These are phyloP conservation scores for Erebia epiphron DNA, from an alignment of 2,888 invertebrate genomes.

Conservation along the genomic window DNA sequence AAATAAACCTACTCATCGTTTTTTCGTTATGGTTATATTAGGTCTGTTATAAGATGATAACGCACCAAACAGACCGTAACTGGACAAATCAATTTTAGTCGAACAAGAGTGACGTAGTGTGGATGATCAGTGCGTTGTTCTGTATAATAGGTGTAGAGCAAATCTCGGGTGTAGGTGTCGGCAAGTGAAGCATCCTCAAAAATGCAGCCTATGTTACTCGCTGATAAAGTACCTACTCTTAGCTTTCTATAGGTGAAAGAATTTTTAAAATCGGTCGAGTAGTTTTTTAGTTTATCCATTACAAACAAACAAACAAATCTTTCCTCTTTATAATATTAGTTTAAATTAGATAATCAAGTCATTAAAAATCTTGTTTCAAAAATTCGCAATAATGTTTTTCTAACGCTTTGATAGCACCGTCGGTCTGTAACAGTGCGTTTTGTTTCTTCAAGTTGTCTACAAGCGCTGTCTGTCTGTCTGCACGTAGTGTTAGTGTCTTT, in stretches of 20 bases:
- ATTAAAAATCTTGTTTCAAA: conserved; percentile 54
- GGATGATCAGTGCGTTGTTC: not conserved
- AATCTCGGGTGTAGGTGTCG: conserved; percentile 33
- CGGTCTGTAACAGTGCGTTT: conserved; percentile 56
- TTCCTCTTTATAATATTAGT: too few relatives aligned
- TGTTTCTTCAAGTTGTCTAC: conserved; percentile 64
- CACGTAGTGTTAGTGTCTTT: conserved; percentile 48
- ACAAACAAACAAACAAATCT: too few relatives aligned
- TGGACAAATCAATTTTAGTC: not conserved
- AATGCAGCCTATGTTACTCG: too few relatives aligned
- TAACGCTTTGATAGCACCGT: conserved; percentile 54
- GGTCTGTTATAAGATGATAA: too few relatives aligned
- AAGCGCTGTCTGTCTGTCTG: conserved; percentile 58
- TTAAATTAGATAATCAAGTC: too few relatives aligned
- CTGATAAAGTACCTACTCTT: too few relatives aligned
- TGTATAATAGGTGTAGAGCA: not conserved
- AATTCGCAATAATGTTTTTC: conserved; percentile 63
- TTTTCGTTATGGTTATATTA: too few relatives aligned
- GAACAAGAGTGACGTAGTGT: too few relatives aligned
- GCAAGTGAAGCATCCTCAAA: conserved; percentile 36
- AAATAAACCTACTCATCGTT: too few relatives aligned
- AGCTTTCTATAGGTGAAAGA: too few relatives aligned
- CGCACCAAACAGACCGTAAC: not conserved
- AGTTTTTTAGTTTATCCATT: too few relatives aligned
- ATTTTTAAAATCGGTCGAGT: too few relatives aligned